phyloP scores from a whole-genome alignment of 2,113 vertebrate species.

The Lycaon pictus region DNA sequence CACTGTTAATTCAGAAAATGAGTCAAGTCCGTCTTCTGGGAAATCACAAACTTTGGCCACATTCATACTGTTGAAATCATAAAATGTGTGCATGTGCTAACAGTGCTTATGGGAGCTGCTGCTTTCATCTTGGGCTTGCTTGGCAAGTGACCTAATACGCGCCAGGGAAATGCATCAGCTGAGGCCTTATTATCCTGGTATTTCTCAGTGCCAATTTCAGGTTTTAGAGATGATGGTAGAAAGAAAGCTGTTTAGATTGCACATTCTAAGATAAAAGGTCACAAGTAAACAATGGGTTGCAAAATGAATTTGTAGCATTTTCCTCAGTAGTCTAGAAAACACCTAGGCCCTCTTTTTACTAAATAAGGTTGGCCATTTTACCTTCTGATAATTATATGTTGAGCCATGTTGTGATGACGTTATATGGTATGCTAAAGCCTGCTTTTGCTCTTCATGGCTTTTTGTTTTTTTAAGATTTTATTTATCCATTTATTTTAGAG shows the following conservation, averaged over 20 bases:
- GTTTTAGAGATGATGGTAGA: constrained; percentile 15
- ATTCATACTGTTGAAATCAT: neutral
- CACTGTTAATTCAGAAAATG: constrained; percentile 60
- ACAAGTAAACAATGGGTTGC: constrained; percentile 15
- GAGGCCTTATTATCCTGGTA: constrained; percentile 34
- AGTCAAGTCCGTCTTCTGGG: constrained; percentile 63
- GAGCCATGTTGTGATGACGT: neutral
- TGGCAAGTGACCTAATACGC: constrained; percentile 54
- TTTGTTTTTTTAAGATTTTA: neutral
- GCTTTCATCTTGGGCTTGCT: constrained; percentile 58
- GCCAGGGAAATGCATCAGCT: constrained; percentile 16
- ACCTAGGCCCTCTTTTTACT: neutral
- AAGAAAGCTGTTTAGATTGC: constrained; percentile 29
- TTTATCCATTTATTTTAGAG: neutral
- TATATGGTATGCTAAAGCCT: neutral
- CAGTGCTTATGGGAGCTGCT: constrained; percentile 46
- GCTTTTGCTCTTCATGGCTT: constrained; percentile 34
- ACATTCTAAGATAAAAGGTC: constrained; percentile 44
- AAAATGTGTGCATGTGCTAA: constrained; percentile 37
- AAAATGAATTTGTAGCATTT: constrained; percentile 16
- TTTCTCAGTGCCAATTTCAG: constrained; percentile 44
- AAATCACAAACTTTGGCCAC: constrained; percentile 42
- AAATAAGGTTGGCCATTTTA: constrained; percentile 35
- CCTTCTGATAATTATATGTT: constrained; percentile 52
- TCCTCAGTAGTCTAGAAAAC: constrained; percentile 37